phyloP scores from a whole-genome alignment of 2,888 invertebrate species.

The Bombyx huttoni region DNA sequence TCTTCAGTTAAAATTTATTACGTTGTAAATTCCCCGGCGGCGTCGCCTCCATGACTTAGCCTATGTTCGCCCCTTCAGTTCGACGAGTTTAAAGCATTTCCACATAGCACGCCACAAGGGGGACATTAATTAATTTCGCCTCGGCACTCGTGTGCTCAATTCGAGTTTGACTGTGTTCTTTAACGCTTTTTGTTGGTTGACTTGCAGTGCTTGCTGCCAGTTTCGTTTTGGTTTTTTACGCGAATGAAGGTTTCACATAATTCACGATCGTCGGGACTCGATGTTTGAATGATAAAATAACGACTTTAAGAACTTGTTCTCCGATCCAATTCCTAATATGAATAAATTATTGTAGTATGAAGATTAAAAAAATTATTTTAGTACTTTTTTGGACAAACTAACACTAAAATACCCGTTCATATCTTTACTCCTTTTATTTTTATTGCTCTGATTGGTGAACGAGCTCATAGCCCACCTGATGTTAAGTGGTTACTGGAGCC shows the following conservation, averaged over 20 bases:
- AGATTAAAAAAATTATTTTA: no score
- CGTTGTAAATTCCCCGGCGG: slow-evolving; percentile 45
- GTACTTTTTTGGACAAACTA: no score
- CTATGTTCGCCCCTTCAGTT: slow-evolving; percentile 29
- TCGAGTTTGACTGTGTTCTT: slow-evolving; percentile 35
- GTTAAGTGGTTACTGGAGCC: no score
- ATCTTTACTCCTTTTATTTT: no score
- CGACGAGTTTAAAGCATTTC: slow-evolving; percentile 49
- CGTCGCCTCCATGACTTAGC: slow-evolving; percentile 55
- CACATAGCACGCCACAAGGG: slow-evolving; percentile 29
- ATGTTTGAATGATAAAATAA: no score
- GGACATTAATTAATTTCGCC: slow-evolving; percentile 64
- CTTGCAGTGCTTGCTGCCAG: slow-evolving; percentile 7
- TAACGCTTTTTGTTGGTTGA: slow-evolving; percentile 27
- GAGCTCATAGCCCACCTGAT: no score
- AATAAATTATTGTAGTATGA: no score
- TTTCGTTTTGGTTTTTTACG: background rate
- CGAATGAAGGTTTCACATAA: background rate
- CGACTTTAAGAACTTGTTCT: no score
- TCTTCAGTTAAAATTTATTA: slow-evolving; percentile 53
- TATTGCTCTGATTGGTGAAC: no score
- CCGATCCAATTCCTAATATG: no score
- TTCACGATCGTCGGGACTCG: background rate
- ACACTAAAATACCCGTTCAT: no score
- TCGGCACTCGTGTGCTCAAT: slow-evolving; percentile 43